Evolutionary conservation across 2,113 vertebrate genomes (phyloP).

Genomic region (Chitala chitala): DNA sequence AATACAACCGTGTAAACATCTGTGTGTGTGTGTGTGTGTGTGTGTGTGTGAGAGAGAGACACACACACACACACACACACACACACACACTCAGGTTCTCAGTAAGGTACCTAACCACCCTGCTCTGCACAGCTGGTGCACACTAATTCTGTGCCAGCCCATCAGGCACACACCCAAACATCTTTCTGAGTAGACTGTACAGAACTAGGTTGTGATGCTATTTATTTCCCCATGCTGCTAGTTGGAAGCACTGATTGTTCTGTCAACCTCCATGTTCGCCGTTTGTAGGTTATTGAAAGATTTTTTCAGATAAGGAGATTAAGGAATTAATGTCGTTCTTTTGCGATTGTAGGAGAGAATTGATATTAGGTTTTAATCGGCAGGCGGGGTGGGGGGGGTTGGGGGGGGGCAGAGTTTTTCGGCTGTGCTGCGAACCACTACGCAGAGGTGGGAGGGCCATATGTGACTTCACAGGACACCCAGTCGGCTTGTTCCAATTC

Average conservation of each 20-base stretch:
- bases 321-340: conserved; percentile 30
- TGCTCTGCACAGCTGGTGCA: background rate
- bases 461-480: background rate
- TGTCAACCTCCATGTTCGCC: background rate
- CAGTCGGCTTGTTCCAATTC: background rate
- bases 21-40: too few relatives aligned
- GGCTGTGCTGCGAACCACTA: background rate
- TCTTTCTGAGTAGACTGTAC: background rate
- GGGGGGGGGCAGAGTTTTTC: conserved; percentile 1
- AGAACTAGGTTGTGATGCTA: conserved; percentile 9
- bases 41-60: too few relatives aligned
- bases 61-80: background rate
- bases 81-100: background rate
- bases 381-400: background rate
- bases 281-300: conserved; percentile 30
- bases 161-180: background rate
- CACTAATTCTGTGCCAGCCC: background rate
- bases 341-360: conserved; percentile 24
- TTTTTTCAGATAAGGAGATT: conserved; percentile 30
- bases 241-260: background rate
- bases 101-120: background rate
- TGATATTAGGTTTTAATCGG: conserved; percentile 27
- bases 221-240: background rate
- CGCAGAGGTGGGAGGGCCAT: background rate
- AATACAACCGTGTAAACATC: too few relatives aligned